Percentiles rank a stretch among this genome's conserved stretches.
Conservation (phyloP, 2,113 vertebrate genomes). For the Merops nubicus region DNA sequence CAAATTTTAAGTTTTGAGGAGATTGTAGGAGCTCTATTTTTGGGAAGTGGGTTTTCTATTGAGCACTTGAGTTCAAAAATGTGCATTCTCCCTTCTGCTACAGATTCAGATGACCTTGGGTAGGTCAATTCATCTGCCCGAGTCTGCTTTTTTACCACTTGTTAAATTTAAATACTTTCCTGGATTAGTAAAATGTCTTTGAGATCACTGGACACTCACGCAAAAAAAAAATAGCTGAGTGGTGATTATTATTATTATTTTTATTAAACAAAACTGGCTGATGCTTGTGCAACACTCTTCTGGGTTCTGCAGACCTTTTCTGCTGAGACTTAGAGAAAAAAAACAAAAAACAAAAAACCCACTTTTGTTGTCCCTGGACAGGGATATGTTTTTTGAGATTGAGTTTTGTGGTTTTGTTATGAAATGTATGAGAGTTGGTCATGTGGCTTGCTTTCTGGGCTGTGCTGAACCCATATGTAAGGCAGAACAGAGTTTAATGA, state of each 20-base stretch:
- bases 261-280: slow-evolving; percentile 44
- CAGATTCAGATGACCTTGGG: not conserved
- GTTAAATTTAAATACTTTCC: not conserved
- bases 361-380: slow-evolving; percentile 53
- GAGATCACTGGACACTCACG: not conserved
- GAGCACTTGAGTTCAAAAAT: not conserved
- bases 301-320: not conserved
- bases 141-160: not conserved
- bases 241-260: slow-evolving; percentile 36
- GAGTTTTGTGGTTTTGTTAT: slow-evolving; percentile 60
- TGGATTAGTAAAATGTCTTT: slow-evolving; percentile 3
- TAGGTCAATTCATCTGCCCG: not conserved
- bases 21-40: not conserved
- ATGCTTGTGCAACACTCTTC: slow-evolving; percentile 34
- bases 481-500: not conserved
- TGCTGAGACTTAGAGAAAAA: not conserved
- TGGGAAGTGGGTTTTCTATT: not conserved
- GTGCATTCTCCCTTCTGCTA: not conserved
- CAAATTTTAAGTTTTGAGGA: not conserved
- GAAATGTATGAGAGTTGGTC: slow-evolving; percentile 33
- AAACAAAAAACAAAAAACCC: not conserved
- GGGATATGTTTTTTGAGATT: slow-evolving; percentile 38
- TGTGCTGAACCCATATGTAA: not conserved
- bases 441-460: slow-evolving; percentile 39
- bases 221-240: not conserved